A percentile compares a stretch with the other conserved stretches of the same genome.
These are phyloP conservation scores for Drosophila elegans DNA, from an alignment of 1,140 invertebrate genomes.

Conservation along the genomic window DNA sequence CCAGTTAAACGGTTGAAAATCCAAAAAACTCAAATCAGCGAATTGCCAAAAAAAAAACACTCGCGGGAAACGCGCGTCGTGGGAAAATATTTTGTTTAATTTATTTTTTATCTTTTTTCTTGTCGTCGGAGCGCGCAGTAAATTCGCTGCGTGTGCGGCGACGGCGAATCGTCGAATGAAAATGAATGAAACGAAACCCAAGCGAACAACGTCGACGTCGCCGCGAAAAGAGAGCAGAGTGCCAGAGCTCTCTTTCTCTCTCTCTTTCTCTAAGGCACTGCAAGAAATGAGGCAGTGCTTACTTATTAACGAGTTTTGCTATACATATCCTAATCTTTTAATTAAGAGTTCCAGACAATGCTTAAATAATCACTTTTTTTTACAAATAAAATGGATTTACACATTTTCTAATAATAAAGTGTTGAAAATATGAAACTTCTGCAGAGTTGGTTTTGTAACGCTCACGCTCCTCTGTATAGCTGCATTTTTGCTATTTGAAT, in stretches of 20 bases:
- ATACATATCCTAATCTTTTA: no score
- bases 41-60: constrained; percentile 13
- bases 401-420: no score
- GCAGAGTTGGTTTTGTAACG: not conserved
- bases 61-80: constrained; percentile 24
- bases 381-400: no score
- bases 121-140: constrained; percentile 25
- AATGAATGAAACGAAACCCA: constrained; percentile 26
- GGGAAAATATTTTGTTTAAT: constrained; percentile 13
- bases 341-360: no score
- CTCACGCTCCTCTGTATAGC: no score
- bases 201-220: constrained; percentile 6
- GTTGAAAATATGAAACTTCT: not conserved
- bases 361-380: no score
- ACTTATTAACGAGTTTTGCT: no score
- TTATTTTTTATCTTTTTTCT: constrained; percentile 20
- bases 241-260: not conserved
- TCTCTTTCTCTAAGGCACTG: not conserved
- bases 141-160: constrained; percentile 34
- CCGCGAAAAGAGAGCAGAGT: constrained; percentile 19
- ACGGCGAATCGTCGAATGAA: constrained; percentile 43
- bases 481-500: no score
- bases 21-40: constrained; percentile 19
- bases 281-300: not conserved
- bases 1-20: constrained; percentile 10